Base-by-base conservation (phyloP, 2,113 vertebrate genomes). In the Progne subis region DNA sequence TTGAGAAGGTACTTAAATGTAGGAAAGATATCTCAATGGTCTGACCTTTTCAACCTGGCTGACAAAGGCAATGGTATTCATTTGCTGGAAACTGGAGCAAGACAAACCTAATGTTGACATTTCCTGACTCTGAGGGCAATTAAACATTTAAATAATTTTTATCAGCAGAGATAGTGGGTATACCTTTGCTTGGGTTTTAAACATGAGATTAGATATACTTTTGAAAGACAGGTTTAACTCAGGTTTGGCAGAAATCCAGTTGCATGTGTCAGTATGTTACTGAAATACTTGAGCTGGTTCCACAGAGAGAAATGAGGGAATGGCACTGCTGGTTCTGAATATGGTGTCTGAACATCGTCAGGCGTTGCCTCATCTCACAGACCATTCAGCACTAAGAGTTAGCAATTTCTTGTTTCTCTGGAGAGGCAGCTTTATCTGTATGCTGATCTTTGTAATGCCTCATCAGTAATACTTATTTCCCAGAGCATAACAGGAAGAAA, bases 91-190 rank as follows among this genome's bases (percentile, higher is more conserved):
- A 74, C 29, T 44, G 13, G 34, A 92, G 64, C 32, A 68, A 67
- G 56, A 81, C 56, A 93, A 95, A 83, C 29, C 13, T 83, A 74
- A 67, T 77, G 63, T 74, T 88, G 76, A 88, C 71, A 81, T 88
- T 94, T 87, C 53, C 67, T 57, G 46, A 82, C 67, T 43, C 24
- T 41, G 46, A 90, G 55, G 46, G 59, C 64, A 90, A 93, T 65
- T 80, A 86, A 92, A 70, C 87, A 93, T 93, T 95, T 84, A 79
- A 86, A 85, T 47, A 75, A n/a, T 56, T 79, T 89, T 16, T 84
- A 77, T 67, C 71, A 81, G 64, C 68, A 86, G 50, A 95, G 68
- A 71, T 34, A 88, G 39, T 3, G 7, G 43, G 29, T 74, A 32
- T 21, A 61, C 29, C 60, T 83, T 82, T 81, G 56, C 34, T 80